Conservation (phyloP, 2,888 invertebrate genomes). For the Colletes collaris region DNA sequence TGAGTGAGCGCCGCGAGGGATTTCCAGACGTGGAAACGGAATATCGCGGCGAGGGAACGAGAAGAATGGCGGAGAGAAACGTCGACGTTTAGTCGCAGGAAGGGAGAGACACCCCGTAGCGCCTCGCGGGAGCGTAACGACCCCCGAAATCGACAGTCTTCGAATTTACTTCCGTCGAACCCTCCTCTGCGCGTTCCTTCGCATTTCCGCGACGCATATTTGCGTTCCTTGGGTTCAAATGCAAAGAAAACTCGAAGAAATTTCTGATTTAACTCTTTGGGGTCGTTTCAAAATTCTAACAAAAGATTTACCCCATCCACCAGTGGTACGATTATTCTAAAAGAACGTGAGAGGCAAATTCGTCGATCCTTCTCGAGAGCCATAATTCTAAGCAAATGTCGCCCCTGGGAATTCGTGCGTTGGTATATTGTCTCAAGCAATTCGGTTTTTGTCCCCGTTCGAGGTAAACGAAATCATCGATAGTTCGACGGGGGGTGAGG, state of each 20-base stretch:
- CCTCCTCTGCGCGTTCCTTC: conserved; percentile 21
- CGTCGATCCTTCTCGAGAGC: not conserved
- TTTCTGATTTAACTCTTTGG: no score
- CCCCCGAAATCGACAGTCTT: conserved; percentile 52
- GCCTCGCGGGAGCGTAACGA: conserved; percentile 61
- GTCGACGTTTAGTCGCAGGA: conserved; percentile 68
- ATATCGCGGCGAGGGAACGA: conserved; percentile 49
- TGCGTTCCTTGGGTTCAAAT: not conserved
- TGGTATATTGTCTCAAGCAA: conserved; percentile 29
- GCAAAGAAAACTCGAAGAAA: not conserved
- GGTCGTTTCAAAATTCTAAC: no score
- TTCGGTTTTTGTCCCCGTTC: conserved; percentile 64
- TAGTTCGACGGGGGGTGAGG: conserved; percentile 58
- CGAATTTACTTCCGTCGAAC: conserved; percentile 32
- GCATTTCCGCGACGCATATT: conserved; percentile 17
- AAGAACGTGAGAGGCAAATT: not conserved
- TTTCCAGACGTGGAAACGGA: conserved; percentile 56
- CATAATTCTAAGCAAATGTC: conserved; percentile 51
- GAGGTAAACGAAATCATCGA: conserved; percentile 77
- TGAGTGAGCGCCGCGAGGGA: conserved; percentile 65
- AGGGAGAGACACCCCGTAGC: conserved; percentile 54
- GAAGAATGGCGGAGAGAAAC: conserved; percentile 58
- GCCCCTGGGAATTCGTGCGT: conserved; percentile 40
- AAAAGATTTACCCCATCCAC: no score
- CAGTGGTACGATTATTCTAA: not conserved